A percentile compares a stretch with the other conserved stretches of the same genome.
phyloP scores from a whole-genome alignment of 2,797 vertebrate genomes.

The Hafferia zeledoni region DNA sequence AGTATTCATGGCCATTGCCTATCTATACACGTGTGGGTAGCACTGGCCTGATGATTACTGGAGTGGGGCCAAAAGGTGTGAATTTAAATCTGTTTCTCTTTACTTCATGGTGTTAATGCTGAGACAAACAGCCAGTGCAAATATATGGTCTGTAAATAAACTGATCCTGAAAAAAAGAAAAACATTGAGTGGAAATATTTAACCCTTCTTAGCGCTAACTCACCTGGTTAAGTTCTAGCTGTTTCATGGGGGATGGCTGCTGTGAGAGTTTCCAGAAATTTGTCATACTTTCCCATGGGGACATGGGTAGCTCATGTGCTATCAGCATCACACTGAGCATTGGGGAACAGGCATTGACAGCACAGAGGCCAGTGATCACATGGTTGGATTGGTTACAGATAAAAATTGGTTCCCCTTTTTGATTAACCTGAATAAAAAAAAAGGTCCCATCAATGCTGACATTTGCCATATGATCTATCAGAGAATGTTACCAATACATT shows the following conservation, averaged over 20 bases:
- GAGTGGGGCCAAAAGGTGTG: not conserved
- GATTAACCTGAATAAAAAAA: constrained; percentile 57
- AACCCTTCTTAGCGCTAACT: not conserved
- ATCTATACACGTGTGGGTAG: not conserved
- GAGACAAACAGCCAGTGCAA: not conserved
- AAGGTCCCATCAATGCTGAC: not conserved
- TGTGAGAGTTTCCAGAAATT: not conserved
- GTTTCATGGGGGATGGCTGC: not conserved
- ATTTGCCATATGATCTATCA: not conserved
- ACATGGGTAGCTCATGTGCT: not conserved
- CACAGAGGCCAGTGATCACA: constrained; percentile 61
- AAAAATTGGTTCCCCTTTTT: constrained; percentile 65
- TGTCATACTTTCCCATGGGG: not conserved
- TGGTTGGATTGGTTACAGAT: constrained; percentile 61
- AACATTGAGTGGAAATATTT: not conserved
- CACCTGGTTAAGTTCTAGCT: constrained; percentile 66
- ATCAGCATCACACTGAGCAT: constrained; percentile 57
- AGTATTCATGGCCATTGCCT: not conserved
- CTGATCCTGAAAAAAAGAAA: not conserved
- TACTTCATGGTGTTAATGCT: not conserved
- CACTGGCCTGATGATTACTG: not conserved
- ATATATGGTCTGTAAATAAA: not conserved
- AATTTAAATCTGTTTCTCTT: not conserved
- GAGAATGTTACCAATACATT: not conserved
- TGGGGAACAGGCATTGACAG: not conserved